Percentiles rank a stretch among this genome's conserved stretches.
These are phyloP conservation scores for Hexactinellida sp. DNA, from an alignment of 37 sponge, comb jelly and placozoan species.

Conservation along the genomic window DNA sequence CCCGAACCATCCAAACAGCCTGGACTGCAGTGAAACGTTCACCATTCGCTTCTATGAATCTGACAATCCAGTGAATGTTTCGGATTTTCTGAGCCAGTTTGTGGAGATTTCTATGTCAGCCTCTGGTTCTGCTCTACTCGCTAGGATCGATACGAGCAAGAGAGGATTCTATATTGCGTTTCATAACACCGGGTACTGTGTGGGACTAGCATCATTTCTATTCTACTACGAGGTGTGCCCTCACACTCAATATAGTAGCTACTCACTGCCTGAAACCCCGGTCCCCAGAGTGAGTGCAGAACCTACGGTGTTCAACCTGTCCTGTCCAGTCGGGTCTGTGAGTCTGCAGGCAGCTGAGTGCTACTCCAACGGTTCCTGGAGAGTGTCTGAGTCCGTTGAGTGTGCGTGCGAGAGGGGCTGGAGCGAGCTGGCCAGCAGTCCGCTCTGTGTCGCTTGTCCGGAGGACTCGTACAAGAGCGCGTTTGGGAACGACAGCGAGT, in stretches of 20 bases:
- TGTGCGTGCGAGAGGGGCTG: neutral
- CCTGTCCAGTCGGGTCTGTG: neutral
- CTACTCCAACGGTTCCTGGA: neutral
- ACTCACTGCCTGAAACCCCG: neutral
- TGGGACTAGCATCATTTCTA: neutral
- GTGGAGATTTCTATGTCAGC: neutral
- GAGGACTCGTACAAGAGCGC: neutral
- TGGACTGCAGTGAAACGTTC: neutral
- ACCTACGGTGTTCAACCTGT: neutral
- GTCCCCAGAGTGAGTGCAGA: neutral
- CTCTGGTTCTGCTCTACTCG: neutral
- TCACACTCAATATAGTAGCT: neutral
- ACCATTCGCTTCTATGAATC: neutral
- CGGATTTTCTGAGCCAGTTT: neutral
- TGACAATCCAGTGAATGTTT: neutral
- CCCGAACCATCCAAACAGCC: neutral
- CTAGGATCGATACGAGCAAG: neutral
- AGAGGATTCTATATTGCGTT: neutral
- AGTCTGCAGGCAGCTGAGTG: neutral
- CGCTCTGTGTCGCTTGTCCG: neutral
- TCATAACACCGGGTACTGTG: neutral
- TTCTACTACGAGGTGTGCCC: neutral
- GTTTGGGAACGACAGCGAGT: neutral
- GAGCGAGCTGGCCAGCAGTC: neutral
- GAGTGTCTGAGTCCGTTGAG: neutral